Conservation (phyloP, 2,113 vertebrate species). For the Actinemys pallida region DNA sequence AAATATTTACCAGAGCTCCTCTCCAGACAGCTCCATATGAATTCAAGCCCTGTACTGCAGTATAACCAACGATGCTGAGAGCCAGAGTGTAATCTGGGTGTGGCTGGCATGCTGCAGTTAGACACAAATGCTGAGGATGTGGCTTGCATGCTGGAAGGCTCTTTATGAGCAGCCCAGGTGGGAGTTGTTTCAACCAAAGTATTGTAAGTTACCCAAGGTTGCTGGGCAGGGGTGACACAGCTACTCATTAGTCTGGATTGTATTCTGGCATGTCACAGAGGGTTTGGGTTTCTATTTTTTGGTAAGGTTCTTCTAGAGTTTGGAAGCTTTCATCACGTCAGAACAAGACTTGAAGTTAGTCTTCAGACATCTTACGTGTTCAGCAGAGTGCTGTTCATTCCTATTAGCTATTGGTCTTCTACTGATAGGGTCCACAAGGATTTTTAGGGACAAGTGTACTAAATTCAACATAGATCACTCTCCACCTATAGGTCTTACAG, state of each 20-base stretch:
- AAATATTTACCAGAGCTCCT: no score
- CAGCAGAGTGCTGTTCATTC: neutral
- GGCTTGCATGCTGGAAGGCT: neutral
- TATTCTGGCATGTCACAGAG: neutral
- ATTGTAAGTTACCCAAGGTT: neutral
- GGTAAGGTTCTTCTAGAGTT: neutral
- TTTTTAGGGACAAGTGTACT: neutral
- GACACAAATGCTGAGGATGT: neutral
- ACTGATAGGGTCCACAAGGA: neutral
- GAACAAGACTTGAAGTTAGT: neutral
- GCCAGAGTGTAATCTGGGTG: neutral
- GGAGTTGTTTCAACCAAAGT: neutral
- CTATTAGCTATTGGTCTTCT: neutral
- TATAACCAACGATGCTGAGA: neutral
- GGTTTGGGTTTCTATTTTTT: neutral
- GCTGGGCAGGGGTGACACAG: neutral
- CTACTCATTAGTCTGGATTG: neutral
- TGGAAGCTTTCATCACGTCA: neutral
- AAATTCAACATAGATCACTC: neutral
- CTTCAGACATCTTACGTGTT: neutral
- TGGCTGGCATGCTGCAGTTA: neutral
- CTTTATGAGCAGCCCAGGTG: neutral
- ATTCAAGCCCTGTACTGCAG: no score
- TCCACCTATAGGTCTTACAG: neutral
- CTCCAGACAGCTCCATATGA: no score